These are phyloP conservation scores for Anthonomus grandis DNA, from an alignment of 1,140 invertebrate genomes.

Conservation along the genomic window DNA sequence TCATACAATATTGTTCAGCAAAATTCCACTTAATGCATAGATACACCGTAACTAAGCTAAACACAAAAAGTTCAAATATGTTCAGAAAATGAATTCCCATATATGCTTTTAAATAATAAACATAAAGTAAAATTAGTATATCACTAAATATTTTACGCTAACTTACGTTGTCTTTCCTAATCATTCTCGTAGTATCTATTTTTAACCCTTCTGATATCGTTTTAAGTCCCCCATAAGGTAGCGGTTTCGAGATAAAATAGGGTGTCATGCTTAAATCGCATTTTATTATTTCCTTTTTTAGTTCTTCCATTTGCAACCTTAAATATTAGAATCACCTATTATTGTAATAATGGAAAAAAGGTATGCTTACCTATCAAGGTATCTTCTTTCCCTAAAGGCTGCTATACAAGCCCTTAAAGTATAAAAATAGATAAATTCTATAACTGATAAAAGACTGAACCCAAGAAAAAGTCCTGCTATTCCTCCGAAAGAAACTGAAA, in stretches of 20 bases:
- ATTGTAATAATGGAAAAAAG: no score
- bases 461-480: conserved; percentile 74
- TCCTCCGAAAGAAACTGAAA: conserved; percentile 65
- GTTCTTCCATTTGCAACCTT: no score
- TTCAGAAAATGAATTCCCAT: background rate
- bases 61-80: background rate
- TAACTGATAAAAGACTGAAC: conserved; percentile 67
- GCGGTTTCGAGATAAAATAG: conserved; percentile 36
- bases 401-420: conserved; percentile 65
- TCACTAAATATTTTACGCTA: no score
- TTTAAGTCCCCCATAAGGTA: conserved; percentile 27
- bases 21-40: no score
- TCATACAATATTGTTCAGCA: no score
- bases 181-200: no score
- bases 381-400: conserved; percentile 46
- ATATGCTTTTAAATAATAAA: no score
- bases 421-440: conserved; percentile 72
- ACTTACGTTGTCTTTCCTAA: no score
- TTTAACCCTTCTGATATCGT: background rate
- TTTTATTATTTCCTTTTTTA: no score
- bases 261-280: conserved; percentile 43
- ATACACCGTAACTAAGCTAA: no score
- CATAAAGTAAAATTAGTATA: no score
- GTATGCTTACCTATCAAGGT: conserved; percentile 28
- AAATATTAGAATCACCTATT: no score